These are phyloP conservation scores for Scarus forsteni DNA, from an alignment of 2,797 vertebrate genomes.

Conservation along the genomic window DNA sequence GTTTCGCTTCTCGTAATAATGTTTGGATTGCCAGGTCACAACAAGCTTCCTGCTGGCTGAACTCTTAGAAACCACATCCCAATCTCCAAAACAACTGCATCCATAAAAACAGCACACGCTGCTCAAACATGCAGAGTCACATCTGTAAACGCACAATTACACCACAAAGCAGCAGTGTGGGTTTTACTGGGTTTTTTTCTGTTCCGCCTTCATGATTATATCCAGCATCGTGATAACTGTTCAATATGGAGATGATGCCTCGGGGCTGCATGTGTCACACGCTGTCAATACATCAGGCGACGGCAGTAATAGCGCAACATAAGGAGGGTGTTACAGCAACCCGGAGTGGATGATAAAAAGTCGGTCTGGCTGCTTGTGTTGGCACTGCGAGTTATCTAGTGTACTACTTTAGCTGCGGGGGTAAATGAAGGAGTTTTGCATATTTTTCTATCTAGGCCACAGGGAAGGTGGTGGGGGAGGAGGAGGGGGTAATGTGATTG, in stretches of 20 bases:
- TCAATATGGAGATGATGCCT: constrained; percentile 42
- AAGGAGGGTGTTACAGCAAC: constrained; percentile 24
- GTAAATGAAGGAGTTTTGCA: constrained; percentile 69
- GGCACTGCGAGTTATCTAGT: constrained; percentile 45
- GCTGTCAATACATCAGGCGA: constrained; percentile 25
- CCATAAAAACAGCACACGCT: constrained; percentile 23
- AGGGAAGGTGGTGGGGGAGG: constrained; percentile 45
- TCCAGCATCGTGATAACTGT: constrained; percentile 35
- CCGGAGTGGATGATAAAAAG: constrained; percentile 36
- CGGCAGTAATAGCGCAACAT: constrained; percentile 27
- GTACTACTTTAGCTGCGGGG: constrained; percentile 51
- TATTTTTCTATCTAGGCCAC: constrained; percentile 77
- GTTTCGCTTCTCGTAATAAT: constrained; percentile 58
- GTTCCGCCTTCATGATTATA: constrained; percentile 8
- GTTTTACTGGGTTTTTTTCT: neutral
- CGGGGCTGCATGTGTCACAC: constrained; percentile 10
- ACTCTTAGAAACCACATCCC: constrained; percentile 34
- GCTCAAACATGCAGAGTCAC: neutral
- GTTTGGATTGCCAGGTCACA: constrained; percentile 63
- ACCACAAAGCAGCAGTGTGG: neutral
- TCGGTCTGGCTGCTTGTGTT: constrained; percentile 48
- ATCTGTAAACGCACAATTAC: constrained; percentile 38
- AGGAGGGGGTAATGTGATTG: constrained; percentile 57
- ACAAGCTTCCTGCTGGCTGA: constrained; percentile 46
- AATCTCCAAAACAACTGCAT: constrained; percentile 43